These are phyloP conservation scores for Otus scops DNA, from an alignment of 2,797 vertebrate genomes.

Conservation along the genomic window DNA sequence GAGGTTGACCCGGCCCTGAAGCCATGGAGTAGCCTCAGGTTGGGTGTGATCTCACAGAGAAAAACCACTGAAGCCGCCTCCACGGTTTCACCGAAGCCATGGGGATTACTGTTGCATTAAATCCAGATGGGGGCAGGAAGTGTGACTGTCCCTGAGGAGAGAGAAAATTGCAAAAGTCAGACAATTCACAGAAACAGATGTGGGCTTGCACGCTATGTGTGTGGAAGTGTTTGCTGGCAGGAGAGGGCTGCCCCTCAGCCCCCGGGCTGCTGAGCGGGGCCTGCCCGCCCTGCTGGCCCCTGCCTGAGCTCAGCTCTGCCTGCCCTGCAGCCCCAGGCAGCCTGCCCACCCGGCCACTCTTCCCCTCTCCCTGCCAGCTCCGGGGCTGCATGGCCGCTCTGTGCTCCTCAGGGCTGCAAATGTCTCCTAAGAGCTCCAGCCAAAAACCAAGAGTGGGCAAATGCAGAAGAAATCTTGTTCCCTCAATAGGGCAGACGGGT, in stretches of 20 bases:
- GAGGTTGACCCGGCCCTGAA: background rate
- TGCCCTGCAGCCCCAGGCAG: background rate
- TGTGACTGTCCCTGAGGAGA: background rate
- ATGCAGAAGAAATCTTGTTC: background rate
- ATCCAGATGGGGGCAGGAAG: background rate
- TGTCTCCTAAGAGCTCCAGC: background rate
- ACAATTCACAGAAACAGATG: background rate
- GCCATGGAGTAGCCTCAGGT: background rate
- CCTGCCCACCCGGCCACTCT: accelerated
- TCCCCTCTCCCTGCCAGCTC: background rate
- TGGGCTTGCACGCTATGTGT: background rate
- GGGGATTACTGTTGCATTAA: background rate
- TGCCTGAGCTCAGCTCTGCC: background rate
- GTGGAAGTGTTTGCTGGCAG: accelerated
- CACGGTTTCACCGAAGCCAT: background rate
- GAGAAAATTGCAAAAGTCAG: background rate
- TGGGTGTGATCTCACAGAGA: background rate
- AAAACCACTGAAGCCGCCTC: background rate
- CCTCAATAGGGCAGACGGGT: background rate
- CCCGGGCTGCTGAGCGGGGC: accelerated
- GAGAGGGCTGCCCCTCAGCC: background rate
- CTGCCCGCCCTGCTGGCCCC: background rate
- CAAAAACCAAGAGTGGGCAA: background rate
- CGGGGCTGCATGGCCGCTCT: accelerated
- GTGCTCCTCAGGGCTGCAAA: background rate